Conservation (phyloP, 53 echinoderm and acorn worm genomes). For the Astropecten irregularis region DNA sequence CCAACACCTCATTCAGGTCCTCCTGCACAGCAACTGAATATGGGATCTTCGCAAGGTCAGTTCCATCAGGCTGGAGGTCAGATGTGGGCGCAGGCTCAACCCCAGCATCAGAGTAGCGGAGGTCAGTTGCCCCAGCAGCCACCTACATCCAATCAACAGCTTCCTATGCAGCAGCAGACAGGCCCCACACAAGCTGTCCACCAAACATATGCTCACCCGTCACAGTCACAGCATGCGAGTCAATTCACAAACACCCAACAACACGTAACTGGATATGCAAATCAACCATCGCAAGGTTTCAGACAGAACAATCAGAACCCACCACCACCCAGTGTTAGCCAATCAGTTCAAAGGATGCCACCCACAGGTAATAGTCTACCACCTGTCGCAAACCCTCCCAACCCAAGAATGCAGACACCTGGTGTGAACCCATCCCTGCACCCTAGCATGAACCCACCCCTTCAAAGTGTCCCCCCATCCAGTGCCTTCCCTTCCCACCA, state of each 20-base stretch:
- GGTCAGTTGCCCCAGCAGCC: conserved; percentile 8
- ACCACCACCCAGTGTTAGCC: conserved; percentile 16
- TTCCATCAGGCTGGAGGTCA: conserved; percentile 26
- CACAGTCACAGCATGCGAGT: conserved; percentile 23
- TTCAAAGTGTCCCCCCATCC: background rate
- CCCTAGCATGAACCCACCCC: conserved; percentile 8
- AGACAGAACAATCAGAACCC: conserved; percentile 1
- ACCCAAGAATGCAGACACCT: conserved; percentile 22
- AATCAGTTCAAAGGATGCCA: conserved; percentile 18
- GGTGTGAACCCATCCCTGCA: background rate
- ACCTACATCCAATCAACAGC: conserved; percentile 40
- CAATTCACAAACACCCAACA: conserved; percentile 1
- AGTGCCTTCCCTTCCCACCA: background rate
- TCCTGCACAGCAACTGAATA: conserved; percentile 6
- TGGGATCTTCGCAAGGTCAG: background rate
- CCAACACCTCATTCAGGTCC: conserved; percentile 16
- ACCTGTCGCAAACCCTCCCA: background rate
- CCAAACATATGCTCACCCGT: conserved; percentile 21
- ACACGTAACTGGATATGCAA: background rate
- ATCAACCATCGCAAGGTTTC: conserved; percentile 26
- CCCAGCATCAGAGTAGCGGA: background rate
- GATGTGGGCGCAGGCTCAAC: conserved; percentile 11
- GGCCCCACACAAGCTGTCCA: background rate
- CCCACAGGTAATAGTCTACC: conserved; percentile 24
- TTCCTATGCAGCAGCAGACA: conserved; percentile 23